These are phyloP conservation scores for Furcula furcula DNA, from an alignment of 2,888 invertebrate species.

Conservation along the genomic window DNA sequence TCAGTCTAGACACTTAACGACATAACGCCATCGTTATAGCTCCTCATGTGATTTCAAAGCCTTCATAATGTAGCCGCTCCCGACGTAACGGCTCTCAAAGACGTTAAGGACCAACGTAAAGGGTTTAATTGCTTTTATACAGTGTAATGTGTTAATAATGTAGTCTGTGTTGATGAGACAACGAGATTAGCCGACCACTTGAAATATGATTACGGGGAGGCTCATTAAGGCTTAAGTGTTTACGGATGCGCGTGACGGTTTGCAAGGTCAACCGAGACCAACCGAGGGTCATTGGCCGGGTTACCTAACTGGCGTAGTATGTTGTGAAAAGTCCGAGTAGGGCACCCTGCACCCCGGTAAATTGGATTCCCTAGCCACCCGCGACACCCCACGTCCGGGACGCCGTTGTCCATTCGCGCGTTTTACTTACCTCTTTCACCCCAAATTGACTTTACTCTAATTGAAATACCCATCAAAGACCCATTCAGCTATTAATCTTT, in stretches of 20 bases:
- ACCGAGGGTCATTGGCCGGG: conserved; percentile 32
- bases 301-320: conserved; percentile 74
- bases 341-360: conserved; percentile 54
- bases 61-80: conserved; percentile 20
- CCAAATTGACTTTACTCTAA: conserved; percentile 69
- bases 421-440: conserved; percentile 72
- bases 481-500: conserved; percentile 43
- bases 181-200: conserved; percentile 49
- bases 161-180: conserved; percentile 49
- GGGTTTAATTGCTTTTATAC: conserved; percentile 38
- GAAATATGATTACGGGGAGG: conserved; percentile 63
- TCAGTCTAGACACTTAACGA: too few species aligned
- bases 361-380: conserved; percentile 63
- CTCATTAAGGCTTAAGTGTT: conserved; percentile 63
- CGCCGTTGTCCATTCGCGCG: conserved; percentile 28
- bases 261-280: conserved; percentile 19
- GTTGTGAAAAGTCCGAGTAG: conserved; percentile 67
- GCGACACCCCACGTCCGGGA: conserved; percentile 24
- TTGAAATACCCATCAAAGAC: conserved; percentile 60
- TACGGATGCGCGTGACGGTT: conserved; percentile 62
- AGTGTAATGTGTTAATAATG: conserved; percentile 47
- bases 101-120: conserved; percentile 22
- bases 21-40: neutral
- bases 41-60: conserved; percentile 19
- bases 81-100: conserved; percentile 30